Conservation (phyloP, 2,113 vertebrate species). For the Catharus fuscescens region DNA sequence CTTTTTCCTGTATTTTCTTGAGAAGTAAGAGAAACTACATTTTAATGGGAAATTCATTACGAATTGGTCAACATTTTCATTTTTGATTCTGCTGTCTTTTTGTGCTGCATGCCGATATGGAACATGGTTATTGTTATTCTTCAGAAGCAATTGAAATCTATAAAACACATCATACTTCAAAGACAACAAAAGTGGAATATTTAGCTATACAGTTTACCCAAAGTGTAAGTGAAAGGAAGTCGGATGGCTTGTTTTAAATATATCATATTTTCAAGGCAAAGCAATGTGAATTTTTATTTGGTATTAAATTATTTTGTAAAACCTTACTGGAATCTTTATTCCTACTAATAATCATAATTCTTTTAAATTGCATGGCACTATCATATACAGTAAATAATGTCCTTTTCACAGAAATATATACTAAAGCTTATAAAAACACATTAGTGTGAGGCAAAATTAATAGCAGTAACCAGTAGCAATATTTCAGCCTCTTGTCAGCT, state of each 20-base stretch:
- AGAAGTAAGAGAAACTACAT: not conserved
- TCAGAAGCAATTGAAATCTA: not conserved
- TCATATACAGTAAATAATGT: not conserved
- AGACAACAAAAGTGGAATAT: not conserved
- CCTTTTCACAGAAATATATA: not conserved
- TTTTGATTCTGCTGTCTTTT: not conserved
- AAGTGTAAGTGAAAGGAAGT: not conserved
- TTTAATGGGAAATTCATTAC: not conserved
- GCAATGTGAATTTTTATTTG: not conserved
- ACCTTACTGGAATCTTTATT: not conserved
- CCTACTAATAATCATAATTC: not conserved
- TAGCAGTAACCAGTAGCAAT: not conserved
- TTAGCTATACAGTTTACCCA: not conserved
- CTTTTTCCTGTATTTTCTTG: not conserved
- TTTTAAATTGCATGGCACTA: conserved; percentile 6
- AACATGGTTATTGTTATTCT: not conserved
- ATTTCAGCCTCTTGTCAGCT: not conserved
- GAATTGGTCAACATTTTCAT: not conserved
- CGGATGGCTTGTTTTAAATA: not conserved
- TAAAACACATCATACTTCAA: not conserved
- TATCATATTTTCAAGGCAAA: not conserved
- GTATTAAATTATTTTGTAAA: conserved; percentile 4
- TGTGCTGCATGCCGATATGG: not conserved
- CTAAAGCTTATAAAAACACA: not conserved
- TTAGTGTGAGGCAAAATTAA: conserved; percentile 2